phyloP scores from a whole-genome alignment of 2,113 vertebrate species.

The Campylorhamphus procurvoides region DNA sequence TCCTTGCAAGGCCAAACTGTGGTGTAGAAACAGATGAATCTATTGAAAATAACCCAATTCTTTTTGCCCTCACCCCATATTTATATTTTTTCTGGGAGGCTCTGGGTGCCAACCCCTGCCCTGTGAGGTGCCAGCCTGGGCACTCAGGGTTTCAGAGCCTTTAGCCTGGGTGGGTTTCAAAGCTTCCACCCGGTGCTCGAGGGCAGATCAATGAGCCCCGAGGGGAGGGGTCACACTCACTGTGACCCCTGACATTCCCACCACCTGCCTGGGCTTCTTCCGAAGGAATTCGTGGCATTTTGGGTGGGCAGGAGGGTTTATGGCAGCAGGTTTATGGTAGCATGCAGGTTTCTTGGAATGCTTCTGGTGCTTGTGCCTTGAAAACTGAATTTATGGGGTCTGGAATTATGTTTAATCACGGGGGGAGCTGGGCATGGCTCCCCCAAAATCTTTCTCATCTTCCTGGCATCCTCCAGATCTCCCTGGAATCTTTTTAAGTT shows the following conservation, averaged over 20 bases:
- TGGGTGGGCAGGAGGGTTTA: not conserved
- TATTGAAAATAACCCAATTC: accelerated
- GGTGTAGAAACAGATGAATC: accelerated
- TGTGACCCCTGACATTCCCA: not conserved
- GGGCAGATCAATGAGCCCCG: not conserved
- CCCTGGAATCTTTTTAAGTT: not conserved
- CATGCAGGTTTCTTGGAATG: not conserved
- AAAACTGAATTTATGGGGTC: not conserved
- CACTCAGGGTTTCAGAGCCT: not conserved
- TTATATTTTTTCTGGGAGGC: not conserved
- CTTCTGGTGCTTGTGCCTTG: accelerated
- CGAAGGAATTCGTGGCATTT: accelerated
- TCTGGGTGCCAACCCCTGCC: not conserved
- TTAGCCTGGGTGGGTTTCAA: not conserved
- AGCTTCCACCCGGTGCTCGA: accelerated
- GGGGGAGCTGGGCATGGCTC: not conserved
- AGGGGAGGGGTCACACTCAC: not conserved
- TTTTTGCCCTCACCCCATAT: accelerated
- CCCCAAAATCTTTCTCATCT: not conserved
- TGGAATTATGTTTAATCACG: accelerated
- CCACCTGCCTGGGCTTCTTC: not conserved
- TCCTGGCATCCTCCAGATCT: not conserved
- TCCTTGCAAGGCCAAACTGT: accelerated
- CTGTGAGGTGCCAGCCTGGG: not conserved
- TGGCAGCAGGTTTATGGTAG: not conserved